Evolutionary conservation across 2,113 vertebrate genomes (phyloP), one percentile per base, ranked within the genome.

Genomic region (Corynorhinus townsendii): DNA sequence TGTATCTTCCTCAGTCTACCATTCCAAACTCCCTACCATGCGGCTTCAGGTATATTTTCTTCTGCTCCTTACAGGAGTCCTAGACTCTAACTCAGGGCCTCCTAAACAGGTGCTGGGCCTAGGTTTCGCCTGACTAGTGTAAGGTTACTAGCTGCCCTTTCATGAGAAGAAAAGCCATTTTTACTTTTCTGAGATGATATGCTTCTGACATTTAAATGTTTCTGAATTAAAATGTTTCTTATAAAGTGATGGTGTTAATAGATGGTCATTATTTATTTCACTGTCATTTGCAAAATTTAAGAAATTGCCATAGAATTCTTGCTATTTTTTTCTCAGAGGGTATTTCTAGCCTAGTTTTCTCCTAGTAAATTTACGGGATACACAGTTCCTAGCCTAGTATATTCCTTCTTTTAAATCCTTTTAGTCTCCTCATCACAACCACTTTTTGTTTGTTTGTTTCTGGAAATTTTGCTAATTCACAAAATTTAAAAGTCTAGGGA

Each of bases 211-310:
- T 71, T 86, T 96, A n/a, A n/a, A n/a, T n/a, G n/a, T 95, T 94
- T 95, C 81, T 69, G 66, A 96, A 68, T 84, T 80, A 90, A 66
- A 56, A 75, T 95, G 33, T 8, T 87, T 26, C 66, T 86, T 92
- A 71, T 47, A 71, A 87, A 88, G 45, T 77, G 4, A 80, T 69
- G 20, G 5, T 84, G 16, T 59, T 83, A 49, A 80, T 77, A 81
- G 17, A 33, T 59, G 26, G 47, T 83, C 52, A 45, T 69, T 89
- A 54, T 95, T 91, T 82, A 77, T 89, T 40, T 90, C 10, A 47
- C n/a, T 83, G 7, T 75, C 35, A 56, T 92, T 79, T 96, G 81
- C n/a, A 91, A 73, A 91, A 26, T 73, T 30, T 83, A 92, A 88
- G 88, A 56, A 33, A 56, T 49, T 17, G 2, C 33, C 52, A 12